Evolutionary conservation across 2,113 vertebrate genomes (phyloP).

Genomic region (Ibidorhyncha struthersii): DNA sequence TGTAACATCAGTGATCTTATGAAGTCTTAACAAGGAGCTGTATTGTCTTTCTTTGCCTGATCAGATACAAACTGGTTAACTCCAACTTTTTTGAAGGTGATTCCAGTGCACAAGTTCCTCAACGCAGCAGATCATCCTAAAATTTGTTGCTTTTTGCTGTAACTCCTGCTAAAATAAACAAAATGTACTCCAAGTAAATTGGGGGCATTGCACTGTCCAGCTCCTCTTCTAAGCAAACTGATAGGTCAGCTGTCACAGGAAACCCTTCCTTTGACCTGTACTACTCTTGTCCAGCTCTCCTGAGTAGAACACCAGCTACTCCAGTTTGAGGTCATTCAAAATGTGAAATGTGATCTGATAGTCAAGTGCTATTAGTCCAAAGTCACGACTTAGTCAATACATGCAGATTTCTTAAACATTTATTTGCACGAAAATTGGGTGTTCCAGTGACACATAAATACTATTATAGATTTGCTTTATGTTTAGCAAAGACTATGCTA

Average conservation of each 20-base stretch:
- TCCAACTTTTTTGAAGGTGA: neutral
- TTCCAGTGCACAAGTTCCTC: neutral
- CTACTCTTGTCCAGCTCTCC: neutral
- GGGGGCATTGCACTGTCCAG: neutral
- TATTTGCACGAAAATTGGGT: neutral
- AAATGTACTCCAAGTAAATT: neutral
- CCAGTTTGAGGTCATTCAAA: neutral
- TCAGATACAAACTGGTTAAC: neutral
- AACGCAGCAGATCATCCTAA: neutral
- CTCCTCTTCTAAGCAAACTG: neutral
- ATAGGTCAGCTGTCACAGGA: neutral
- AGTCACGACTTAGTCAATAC: neutral
- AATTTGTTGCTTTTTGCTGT: neutral
- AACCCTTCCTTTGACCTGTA: neutral
- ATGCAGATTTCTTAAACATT: rapidly evolving
- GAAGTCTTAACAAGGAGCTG: neutral
- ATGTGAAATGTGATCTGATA: neutral
- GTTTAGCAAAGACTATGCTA: neutral
- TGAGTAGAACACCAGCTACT: neutral
- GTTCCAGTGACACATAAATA: neutral
- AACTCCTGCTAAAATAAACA: neutral
- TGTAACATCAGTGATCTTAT: neutral
- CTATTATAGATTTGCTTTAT: neutral
- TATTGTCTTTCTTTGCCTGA: neutral
- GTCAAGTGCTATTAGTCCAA: neutral